phyloP scores from a whole-genome alignment of 2,113 vertebrate genomes.

The Daphoenositta chrysoptera region DNA sequence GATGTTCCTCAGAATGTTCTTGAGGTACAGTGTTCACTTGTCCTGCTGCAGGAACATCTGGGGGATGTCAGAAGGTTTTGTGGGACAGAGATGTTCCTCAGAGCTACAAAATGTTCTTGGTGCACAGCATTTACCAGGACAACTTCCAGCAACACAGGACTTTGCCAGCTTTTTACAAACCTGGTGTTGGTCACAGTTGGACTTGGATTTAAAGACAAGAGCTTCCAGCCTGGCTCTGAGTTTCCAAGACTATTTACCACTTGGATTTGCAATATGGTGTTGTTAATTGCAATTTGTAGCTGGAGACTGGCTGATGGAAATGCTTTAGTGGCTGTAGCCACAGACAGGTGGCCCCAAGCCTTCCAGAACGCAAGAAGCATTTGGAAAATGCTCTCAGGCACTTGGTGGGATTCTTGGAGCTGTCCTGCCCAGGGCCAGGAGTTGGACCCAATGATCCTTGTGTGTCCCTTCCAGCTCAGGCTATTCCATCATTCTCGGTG shows the following conservation, averaged over 20 bases:
- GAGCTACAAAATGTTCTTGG: neutral
- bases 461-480: neutral
- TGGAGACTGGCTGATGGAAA: neutral
- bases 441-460: neutral
- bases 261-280: neutral
- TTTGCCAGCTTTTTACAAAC: neutral
- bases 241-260: neutral
- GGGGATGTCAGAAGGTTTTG: neutral
- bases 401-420: neutral
- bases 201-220: neutral
- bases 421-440: neutral
- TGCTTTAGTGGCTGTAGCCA: neutral
- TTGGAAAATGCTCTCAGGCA: neutral
- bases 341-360: too few species aligned
- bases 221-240: neutral
- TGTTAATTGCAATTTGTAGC: neutral
- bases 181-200: neutral
- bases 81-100: neutral
- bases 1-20: neutral
- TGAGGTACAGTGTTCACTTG: too few species aligned
- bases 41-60: neutral
- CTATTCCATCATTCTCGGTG: fast-evolving
- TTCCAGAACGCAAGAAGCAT: neutral
- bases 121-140: fast-evolving
- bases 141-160: neutral